phyloP scores from a whole-genome alignment of 2,888 invertebrate species.

The Scaptomyza flava region DNA sequence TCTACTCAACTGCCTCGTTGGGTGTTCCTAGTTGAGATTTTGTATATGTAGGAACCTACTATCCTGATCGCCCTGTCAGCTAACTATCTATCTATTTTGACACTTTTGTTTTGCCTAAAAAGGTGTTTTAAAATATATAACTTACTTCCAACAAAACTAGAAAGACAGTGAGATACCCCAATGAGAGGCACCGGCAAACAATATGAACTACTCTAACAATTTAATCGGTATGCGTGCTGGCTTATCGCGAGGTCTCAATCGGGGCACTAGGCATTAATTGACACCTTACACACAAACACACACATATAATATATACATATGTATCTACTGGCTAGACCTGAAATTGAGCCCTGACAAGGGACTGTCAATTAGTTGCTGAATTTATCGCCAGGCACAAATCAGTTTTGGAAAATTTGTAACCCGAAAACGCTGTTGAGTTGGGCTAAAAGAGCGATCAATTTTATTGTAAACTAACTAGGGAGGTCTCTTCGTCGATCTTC shows the following conservation, averaged over 20 bases:
- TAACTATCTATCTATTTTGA: slow-evolving; percentile 72
- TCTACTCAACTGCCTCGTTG: slow-evolving; percentile 31
- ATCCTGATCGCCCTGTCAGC: slow-evolving; percentile 15
- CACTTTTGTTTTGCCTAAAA: slow-evolving; percentile 78
- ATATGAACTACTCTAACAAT: slow-evolving; percentile 64
- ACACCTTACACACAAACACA: slow-evolving; percentile 53
- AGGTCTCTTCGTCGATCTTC: slow-evolving; percentile 38
- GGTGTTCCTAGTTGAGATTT: slow-evolving; percentile 48
- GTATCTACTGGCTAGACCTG: slow-evolving; percentile 4
- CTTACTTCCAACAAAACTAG: slow-evolving; percentile 41
- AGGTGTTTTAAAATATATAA: slow-evolving; percentile 76
- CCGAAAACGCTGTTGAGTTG: slow-evolving; percentile 43
- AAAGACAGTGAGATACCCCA: slow-evolving; percentile 9
- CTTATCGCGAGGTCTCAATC: slow-evolving; percentile 68
- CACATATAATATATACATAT: not conserved
- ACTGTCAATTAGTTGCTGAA: slow-evolving; percentile 77
- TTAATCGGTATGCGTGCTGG: slow-evolving; percentile 61
- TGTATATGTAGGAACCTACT: slow-evolving; percentile 20
- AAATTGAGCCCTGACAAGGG: slow-evolving; percentile 56
- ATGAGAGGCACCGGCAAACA: slow-evolving; percentile 24
- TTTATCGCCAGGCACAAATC: slow-evolving; percentile 80
- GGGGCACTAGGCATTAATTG: slow-evolving; percentile 71
- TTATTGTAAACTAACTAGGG: slow-evolving; percentile 65
- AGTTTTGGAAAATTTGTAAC: slow-evolving; percentile 75
- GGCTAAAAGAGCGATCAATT: slow-evolving; percentile 77